Base-by-base conservation (phyloP, 2,888 invertebrate genomes). In the Temnothorax rugatulus region DNA sequence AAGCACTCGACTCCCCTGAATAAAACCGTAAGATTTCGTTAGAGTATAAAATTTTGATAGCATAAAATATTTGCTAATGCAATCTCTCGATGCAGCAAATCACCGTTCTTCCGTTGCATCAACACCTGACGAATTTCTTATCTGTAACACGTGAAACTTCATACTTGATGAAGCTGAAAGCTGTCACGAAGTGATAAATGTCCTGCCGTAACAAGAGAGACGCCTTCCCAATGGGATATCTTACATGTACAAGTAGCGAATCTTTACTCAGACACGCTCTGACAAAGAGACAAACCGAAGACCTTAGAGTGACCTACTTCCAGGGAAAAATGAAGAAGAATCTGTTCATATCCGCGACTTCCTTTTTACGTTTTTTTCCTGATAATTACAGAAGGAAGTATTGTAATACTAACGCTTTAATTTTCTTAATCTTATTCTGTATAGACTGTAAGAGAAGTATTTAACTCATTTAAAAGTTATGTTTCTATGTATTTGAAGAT, bases 131-230 rank as follows among this genome's bases (percentile, higher is more conserved):
- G 13, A 71, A 52, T 71, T 71, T 69, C 25, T 41, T 68, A 68
- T 50, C 15, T 11, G 13, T 0, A 21, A 21, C 4, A 52, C 7
- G 4, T 8, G 4, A 21, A 41, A 54, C 25, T 21, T 25, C 34
- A 7, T 21, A 34, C 8, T 41, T 25, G 21, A 41, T 25, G 18
- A 73, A 41, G 25, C 15, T n/a, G 21, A 41, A 38, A 73, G 9
- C 38, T 57, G 54, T 57, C 71, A 38, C 9, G 18, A 54, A 54
- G 8, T 54, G 21, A 54, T 73, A 73, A 54, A 73, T 71, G 21
- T 52, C 21, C 15, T 54, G 57, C 25, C 38, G 54, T 69, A 29
- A 52, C 15, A 73, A 3, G 18, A 52, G 4, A 9, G 18, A 73
- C 15, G 5, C 7, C 21, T 41, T 57, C 38, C 41, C 21, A 4